A percentile compares a stretch with the other conserved stretches of the same genome.
phyloP scores from a whole-genome alignment of 2,888 invertebrate species.

The Erebia palarica region DNA sequence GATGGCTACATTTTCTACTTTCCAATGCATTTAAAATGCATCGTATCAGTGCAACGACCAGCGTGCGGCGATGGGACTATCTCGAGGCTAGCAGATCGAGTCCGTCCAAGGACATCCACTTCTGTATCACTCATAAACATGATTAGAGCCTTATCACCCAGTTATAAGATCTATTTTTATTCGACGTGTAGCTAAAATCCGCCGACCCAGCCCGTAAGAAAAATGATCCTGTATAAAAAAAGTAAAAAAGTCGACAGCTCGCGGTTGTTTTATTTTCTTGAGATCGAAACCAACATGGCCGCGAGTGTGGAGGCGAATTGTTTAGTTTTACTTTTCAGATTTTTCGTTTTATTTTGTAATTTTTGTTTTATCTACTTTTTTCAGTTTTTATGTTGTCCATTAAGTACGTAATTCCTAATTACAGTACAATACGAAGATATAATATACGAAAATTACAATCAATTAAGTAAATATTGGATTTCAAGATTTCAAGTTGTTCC shows the following conservation, averaged over 20 bases:
- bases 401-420: no score
- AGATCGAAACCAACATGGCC: conserved; percentile 76
- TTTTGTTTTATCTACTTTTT: conserved; percentile 6
- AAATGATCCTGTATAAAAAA: conserved; percentile 82
- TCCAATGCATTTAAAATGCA: conserved; percentile 80
- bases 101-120: conserved; percentile 82
- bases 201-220: conserved; percentile 72
- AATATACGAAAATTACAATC: background rate
- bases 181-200: conserved; percentile 57
- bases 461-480: no score
- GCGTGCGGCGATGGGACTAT: conserved; percentile 73
- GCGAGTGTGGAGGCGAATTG: conserved; percentile 73
- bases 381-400: background rate
- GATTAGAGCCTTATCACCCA: conserved; percentile 52
- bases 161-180: conserved; percentile 52
- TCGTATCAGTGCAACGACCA: conserved; percentile 81
- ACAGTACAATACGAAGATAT: no score
- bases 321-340: conserved; percentile 61
- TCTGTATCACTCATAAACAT: conserved; percentile 54
- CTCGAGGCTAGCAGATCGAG: conserved; percentile 81
- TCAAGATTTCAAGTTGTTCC: no score
- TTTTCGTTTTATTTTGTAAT: conserved; percentile 14
- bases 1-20: conserved; percentile 73
- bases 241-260: conserved; percentile 66
- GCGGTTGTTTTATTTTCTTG: conserved; percentile 78